These are phyloP conservation scores for Caenorhabditis sinica DNA, from an alignment of 2,888 invertebrate species.

Conservation along the genomic window DNA sequence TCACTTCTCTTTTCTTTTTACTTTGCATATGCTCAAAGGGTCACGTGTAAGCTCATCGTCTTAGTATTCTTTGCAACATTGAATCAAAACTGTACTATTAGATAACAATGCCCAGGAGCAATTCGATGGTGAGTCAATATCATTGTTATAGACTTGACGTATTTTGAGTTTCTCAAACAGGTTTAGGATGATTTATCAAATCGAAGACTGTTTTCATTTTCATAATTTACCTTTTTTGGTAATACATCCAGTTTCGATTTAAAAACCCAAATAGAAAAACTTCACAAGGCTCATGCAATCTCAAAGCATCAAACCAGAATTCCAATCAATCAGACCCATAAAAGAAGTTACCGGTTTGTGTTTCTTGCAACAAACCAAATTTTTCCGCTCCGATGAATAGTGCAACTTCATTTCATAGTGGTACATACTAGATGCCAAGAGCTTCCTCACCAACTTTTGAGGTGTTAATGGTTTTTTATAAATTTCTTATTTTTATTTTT, in stretches of 20 bases:
- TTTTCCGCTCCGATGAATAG: conserved; percentile 3
- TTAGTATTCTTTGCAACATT: not conserved
- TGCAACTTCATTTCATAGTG: not conserved
- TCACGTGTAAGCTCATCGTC: not conserved
- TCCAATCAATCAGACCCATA: conserved; percentile 36
- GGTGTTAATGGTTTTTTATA: not conserved
- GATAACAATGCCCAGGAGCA: conserved; percentile 22
- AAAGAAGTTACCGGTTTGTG: conserved; percentile 23
- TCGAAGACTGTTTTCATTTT: too few species aligned
- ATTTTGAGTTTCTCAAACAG: too few species aligned
- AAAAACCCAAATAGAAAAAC: too few species aligned
- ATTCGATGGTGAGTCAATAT: conserved; percentile 33
- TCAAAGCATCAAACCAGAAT: not conserved
- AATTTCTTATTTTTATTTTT: not conserved
- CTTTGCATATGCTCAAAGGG: conserved; percentile 15
- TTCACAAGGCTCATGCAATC: not conserved
- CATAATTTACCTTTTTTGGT: too few species aligned
- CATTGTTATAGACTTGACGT: too few species aligned
- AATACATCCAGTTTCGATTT: too few species aligned
- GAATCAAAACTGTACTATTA: not conserved
- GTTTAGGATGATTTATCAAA: too few species aligned
- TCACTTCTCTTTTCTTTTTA: conserved; percentile 16
- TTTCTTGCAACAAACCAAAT: conserved; percentile 1
- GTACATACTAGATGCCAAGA: not conserved
- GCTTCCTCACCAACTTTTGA: not conserved